Percentiles rank a stretch among this genome's conserved stretches.
phyloP scores from a whole-genome alignment of 2,888 invertebrate species.

The Epinotia ramella region DNA sequence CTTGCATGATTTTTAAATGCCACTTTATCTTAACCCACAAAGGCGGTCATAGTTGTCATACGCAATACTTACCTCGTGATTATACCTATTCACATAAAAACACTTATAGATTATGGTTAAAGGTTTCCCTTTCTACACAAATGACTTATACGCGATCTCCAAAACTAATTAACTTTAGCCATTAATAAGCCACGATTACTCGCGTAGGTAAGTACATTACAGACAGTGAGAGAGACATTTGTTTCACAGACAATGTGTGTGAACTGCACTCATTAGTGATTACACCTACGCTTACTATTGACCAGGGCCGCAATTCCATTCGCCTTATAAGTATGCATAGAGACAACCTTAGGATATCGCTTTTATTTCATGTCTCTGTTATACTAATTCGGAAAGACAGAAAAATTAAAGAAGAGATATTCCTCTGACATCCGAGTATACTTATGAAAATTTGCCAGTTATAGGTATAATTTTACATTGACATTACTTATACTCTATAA shows the following conservation, averaged over 20 bases:
- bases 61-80: not conserved
- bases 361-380: too few relatives aligned
- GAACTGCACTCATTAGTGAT: conserved; percentile 64
- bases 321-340: too few relatives aligned
- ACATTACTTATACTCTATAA: too few relatives aligned
- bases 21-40: not conserved
- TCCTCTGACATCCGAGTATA: too few relatives aligned
- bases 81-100: not conserved
- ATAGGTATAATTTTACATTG: too few relatives aligned
- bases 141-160: conserved; percentile 22
- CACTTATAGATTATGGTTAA: not conserved
- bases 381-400: too few relatives aligned
- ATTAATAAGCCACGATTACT: conserved; percentile 32
- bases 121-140: conserved; percentile 22
- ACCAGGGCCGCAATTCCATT: conserved; percentile 14
- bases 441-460: too few relatives aligned
- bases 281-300: conserved; percentile 61
- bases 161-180: conserved; percentile 32
- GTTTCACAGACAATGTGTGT: conserved; percentile 59
- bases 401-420: too few relatives aligned
- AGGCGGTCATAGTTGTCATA: not conserved
- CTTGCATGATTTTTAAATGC: not conserved
- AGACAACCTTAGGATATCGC: too few relatives aligned
- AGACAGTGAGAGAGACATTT: conserved; percentile 41
- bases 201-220: conserved; percentile 33